These are phyloP conservation scores for Isoperla grammatica DNA, from an alignment of 2,888 invertebrate genomes.

Conservation along the genomic window DNA sequence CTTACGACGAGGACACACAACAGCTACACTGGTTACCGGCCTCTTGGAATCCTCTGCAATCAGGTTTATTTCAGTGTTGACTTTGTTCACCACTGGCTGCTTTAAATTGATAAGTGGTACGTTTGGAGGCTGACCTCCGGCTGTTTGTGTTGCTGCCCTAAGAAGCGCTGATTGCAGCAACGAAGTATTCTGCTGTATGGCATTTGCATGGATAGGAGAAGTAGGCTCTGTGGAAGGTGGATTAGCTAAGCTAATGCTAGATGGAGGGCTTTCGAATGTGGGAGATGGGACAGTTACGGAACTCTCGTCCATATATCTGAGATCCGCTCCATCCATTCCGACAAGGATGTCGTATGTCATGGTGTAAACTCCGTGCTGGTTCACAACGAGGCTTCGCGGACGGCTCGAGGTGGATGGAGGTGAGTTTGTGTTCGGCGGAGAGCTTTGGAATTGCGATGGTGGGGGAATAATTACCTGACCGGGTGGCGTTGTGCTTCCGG, in stretches of 20 bases:
- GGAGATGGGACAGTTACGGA: conserved; percentile 76
- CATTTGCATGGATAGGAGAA: conserved; percentile 49
- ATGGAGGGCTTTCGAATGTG: conserved; percentile 69
- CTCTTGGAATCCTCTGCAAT: conserved; percentile 53
- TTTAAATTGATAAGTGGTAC: too few relatives aligned
- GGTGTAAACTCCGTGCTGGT: conserved; percentile 51
- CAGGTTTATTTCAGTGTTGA: conserved; percentile 65
- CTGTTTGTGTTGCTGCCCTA: conserved; percentile 50
- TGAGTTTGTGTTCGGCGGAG: conserved; percentile 10
- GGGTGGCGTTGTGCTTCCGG: conserved; percentile 45
- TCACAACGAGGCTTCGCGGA: conserved; percentile 49
- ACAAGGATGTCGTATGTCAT: conserved; percentile 69
- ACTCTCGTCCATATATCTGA: conserved; percentile 88
- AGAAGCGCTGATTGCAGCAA: conserved; percentile 68
- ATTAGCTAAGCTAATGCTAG: conserved; percentile 51
- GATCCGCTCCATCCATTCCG: conserved; percentile 77
- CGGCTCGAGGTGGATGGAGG: conserved; percentile 43
- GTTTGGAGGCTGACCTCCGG: conserved; percentile 42
- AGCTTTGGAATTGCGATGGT: conserved; percentile 61
- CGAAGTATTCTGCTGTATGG: conserved; percentile 52
- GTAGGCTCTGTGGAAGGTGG: conserved; percentile 48
- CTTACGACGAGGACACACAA: not conserved
- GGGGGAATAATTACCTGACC: conserved; percentile 61
- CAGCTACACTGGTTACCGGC: conserved; percentile 59
- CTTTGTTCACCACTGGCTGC: conserved; percentile 49